Conservation (phyloP, 1,140 invertebrate species). For the Coenobita brevimanus region DNA sequence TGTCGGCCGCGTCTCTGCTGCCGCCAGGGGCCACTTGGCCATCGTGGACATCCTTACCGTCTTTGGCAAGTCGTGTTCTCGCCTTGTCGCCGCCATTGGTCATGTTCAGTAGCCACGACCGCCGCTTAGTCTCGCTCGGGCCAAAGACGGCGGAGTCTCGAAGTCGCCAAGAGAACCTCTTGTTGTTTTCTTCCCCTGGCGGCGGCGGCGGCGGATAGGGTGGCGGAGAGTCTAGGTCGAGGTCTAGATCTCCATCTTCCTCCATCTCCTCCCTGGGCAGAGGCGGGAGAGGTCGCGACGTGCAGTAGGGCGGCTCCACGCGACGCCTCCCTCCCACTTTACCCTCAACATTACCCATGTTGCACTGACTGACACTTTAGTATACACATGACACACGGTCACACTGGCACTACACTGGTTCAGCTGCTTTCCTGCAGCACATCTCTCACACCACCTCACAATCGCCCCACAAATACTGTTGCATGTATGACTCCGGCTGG, state of each 20-base stretch:
- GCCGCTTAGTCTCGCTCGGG: conserved; percentile 47
- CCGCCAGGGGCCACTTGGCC: conserved; percentile 26
- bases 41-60: conserved; percentile 63
- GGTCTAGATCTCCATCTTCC: background rate
- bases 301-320: conserved; percentile 44
- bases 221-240: conserved; percentile 40
- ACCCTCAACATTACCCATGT: conserved; percentile 54
- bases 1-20: conserved; percentile 12
- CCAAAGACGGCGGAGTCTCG: conserved; percentile 63
- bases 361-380: conserved; percentile 26
- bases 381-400: background rate
- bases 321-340: conserved; percentile 40
- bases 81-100: conserved; percentile 47
- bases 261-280: conserved; percentile 35
- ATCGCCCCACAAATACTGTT: too few relatives aligned
- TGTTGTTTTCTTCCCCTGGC: conserved; percentile 35
- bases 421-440: too few relatives aligned
- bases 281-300: conserved; percentile 42
- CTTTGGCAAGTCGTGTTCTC: conserved; percentile 48
- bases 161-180: conserved; percentile 52
- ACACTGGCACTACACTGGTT: background rate
- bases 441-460: conserved; percentile 27
- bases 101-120: conserved; percentile 54
- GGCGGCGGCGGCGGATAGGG: conserved; percentile 55
- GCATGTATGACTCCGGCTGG: too few relatives aligned